A percentile compares a stretch with the other conserved stretches of the same genome.
Conservation (phyloP, 2,888 invertebrate species). For the Hetaerina titia region DNA sequence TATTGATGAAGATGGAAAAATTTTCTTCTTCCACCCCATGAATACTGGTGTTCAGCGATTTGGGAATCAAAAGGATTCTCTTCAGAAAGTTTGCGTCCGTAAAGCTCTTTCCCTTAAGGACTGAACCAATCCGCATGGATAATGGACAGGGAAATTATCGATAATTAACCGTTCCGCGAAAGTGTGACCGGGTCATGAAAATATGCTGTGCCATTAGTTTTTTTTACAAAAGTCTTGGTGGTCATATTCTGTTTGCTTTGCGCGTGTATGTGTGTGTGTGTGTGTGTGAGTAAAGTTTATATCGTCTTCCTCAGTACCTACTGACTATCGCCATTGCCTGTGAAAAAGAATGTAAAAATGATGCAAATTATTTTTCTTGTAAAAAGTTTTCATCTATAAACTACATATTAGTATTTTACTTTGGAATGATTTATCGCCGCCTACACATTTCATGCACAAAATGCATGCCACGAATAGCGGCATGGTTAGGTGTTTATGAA, state of each 20-base stretch:
- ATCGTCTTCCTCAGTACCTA: not conserved
- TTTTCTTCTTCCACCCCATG: not conserved
- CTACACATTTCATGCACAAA: not conserved
- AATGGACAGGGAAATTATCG: not conserved
- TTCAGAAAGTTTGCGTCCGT: not conserved
- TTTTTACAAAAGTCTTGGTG: not conserved
- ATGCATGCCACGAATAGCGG: not conserved
- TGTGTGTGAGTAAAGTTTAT: not conserved
- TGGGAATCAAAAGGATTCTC: not conserved
- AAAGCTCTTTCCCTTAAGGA: not conserved
- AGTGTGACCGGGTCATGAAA: not conserved
- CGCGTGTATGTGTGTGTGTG: not conserved
- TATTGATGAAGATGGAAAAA: not conserved
- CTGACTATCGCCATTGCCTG: not conserved
- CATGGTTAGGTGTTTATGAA: not conserved
- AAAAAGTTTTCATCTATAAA: not conserved
- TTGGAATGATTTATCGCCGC: not conserved
- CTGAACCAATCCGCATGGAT: not conserved
- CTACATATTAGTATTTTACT: not conserved
- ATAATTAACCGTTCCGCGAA: not conserved
- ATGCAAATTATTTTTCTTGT: not conserved
- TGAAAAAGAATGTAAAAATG: not conserved
- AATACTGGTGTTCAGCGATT: not conserved
- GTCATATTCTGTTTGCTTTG: conserved; percentile 27
- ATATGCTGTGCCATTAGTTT: conserved; percentile 27